Conservation (phyloP, 2,113 vertebrate species). For the Tachycineta bicolor region DNA sequence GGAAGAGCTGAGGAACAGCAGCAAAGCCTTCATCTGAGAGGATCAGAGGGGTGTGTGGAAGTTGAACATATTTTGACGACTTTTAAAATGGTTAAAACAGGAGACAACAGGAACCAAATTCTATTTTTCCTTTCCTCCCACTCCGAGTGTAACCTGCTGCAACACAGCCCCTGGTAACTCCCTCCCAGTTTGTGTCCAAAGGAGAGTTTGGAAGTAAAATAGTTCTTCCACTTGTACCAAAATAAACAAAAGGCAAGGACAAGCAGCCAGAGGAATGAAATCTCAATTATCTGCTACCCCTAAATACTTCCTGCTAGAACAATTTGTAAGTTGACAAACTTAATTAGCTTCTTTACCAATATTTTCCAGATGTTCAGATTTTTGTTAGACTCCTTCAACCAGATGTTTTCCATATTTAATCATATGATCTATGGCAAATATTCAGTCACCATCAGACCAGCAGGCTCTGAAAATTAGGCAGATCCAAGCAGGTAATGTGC, state of each 20-base stretch:
- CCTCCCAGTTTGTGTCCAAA: background rate
- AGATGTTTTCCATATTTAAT: constrained; percentile 74
- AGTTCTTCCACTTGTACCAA: background rate
- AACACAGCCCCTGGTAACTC: background rate
- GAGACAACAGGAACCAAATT: background rate
- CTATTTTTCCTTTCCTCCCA: background rate
- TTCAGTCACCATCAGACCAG: background rate
- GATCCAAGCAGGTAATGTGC: background rate
- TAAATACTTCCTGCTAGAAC: constrained; percentile 74
- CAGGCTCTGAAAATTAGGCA: background rate
- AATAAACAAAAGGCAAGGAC: constrained; percentile 63
- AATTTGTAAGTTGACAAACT: constrained; percentile 79
- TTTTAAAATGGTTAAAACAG: background rate
- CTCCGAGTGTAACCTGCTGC: background rate
- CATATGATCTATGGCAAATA: constrained; percentile 27
- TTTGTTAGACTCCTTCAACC: constrained; percentile 42
- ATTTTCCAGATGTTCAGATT: constrained; percentile 76
- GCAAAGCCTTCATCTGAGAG: background rate
- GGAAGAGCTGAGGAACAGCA: background rate
- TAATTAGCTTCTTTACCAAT: constrained; percentile 77
- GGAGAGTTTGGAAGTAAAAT: background rate
- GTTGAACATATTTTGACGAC: background rate
- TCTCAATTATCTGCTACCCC: constrained; percentile 70
- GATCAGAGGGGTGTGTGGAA: background rate
- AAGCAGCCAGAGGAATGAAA: constrained; percentile 69